Evolutionary conservation across 2,797 vertebrate genomes (phyloP).

Genomic region (Peromyscus eremicus): DNA sequence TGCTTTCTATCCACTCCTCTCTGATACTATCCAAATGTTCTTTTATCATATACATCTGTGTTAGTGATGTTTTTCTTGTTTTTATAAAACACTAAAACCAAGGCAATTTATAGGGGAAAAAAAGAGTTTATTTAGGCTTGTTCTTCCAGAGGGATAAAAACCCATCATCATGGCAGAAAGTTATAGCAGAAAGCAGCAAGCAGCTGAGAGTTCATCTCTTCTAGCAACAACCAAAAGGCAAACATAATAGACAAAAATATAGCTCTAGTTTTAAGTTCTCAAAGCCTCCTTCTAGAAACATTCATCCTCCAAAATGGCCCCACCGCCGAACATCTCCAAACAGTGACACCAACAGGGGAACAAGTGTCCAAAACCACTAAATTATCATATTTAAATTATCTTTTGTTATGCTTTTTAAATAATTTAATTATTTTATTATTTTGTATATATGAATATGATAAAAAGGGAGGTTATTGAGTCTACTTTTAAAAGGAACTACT

Average conservation of each 20-base stretch:
- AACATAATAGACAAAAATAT: neutral
- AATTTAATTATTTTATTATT: neutral
- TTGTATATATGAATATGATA: neutral
- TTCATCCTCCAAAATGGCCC: neutral
- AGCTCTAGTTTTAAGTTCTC: neutral
- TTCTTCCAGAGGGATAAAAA: neutral
- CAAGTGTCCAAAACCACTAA: no score
- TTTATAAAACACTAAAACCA: neutral
- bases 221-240: neutral
- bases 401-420: neutral
- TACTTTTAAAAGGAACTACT: no score
- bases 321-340: neutral
- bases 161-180: no score
- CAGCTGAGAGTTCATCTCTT: neutral
- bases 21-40: neutral
- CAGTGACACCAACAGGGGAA: neutral
- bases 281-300: neutral
- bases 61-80: no score
- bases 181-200: neutral
- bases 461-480: no score
- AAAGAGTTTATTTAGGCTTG: neutral
- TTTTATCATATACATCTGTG: neutral
- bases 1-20: neutral
- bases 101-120: neutral
- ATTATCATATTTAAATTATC: neutral